Evolutionary conservation across 2,113 vertebrate species (phyloP).

Genomic region (Peromyscus californicus): DNA sequence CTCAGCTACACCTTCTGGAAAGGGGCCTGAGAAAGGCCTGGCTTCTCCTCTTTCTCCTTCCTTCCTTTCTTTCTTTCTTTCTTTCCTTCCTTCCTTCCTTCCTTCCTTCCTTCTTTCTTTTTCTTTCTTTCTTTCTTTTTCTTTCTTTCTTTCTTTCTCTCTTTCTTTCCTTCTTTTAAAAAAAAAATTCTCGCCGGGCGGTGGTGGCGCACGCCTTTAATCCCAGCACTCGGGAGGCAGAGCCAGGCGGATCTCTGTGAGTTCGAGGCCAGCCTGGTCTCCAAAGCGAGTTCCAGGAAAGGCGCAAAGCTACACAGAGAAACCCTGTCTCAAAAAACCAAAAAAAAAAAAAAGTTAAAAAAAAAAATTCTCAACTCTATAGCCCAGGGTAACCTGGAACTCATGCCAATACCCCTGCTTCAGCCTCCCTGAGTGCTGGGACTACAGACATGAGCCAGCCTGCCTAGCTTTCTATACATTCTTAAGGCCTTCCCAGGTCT

Average conservation of each 20-base stretch:
- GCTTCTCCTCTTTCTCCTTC: not conserved
- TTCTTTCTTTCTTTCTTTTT: not conserved
- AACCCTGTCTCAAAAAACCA: too few species aligned
- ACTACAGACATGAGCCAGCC: not conserved
- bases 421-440: not conserved
- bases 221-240: too few species aligned
- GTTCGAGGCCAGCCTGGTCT: too few species aligned
- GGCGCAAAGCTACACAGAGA: too few species aligned
- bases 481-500: not conserved
- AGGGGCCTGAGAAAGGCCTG: not conserved
- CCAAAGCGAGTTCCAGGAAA: too few species aligned
- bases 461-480: not conserved
- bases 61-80: not conserved
- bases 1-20: not conserved
- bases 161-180: not conserved
- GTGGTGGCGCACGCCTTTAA: too few species aligned
- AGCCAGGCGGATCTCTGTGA: too few species aligned
- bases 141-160: not conserved
- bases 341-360: too few species aligned
- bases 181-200: too few species aligned
- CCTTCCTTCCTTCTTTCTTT: too few species aligned
- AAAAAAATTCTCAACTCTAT: not conserved
- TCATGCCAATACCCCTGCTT: not conserved
- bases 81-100: not conserved
- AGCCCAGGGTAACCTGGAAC: not conserved